Evolutionary conservation across 2,113 vertebrate species (phyloP), one percentile per base, ranked within the genome.

Genomic region (Cololabis saira): DNA sequence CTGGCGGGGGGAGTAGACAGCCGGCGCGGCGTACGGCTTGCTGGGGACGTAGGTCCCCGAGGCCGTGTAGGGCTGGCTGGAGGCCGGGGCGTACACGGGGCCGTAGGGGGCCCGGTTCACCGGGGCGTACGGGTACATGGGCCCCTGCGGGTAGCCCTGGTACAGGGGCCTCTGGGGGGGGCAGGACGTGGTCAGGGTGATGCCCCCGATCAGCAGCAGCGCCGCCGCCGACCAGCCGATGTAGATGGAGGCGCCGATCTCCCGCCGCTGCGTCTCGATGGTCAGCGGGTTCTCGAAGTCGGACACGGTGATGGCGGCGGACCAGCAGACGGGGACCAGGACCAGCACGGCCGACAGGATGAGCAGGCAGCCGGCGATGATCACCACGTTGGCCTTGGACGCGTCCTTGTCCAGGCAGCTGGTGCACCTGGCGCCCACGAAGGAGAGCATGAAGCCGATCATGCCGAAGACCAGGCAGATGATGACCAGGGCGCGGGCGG

Each of bases 401-500:
- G 82, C 37, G 0, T 92, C 91, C 0, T 49, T 87, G 17, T 87
- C 68, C 74, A 94, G 74, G 62, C 90, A 92, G 74, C 87, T 64
- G 17, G 81, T 92, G 76, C 93, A 94, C 56, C 77, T 87, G 33
- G 82, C 86, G 2, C 92, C 92, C 0, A 93, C 50, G 50, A 93
- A 92, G 3, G 78, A 73, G 82, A 93, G 0, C 0, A 90, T 2
- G 42, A 94, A 79, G 37, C 92, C 92, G 0, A 91, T 58, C 56
- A 90, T 89, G 60, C 71, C 67, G 0, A 92, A 49, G 30, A 94
- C 1, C 0, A 94, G 51, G 16, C 89, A 50, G 77, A 93, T 92
- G 81, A 93, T 66, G 54, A 84, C 82, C 53, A 94, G 84, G 0
- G 97, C 96, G 0, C 94, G 92, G 21, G 94, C 95, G 0, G 95